These are phyloP conservation scores for Epizoanthus illoricatus DNA, from an alignment of 92 coral and sea anemone genomes.

Conservation along the genomic window DNA sequence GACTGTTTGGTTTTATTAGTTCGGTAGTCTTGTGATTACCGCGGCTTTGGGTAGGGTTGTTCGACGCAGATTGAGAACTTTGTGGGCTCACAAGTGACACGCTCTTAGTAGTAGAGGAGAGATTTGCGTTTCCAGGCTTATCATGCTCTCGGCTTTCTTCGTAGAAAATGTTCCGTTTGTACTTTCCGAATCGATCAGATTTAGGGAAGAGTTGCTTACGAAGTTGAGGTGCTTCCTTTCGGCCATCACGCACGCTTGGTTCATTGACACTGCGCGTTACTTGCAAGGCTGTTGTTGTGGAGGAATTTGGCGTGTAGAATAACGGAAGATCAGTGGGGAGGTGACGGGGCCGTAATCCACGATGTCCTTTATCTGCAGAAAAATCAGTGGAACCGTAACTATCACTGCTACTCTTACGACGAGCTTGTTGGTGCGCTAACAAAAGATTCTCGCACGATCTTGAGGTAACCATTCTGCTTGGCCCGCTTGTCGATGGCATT, in stretches of 20 bases:
- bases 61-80: neutral
- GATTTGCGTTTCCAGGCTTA: neutral
- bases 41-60: neutral
- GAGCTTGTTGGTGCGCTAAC: neutral
- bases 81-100: slow-evolving; percentile 7
- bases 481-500: slow-evolving; percentile 31
- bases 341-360: slow-evolving; percentile 17
- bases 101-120: slow-evolving; percentile 2
- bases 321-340: slow-evolving; percentile 56
- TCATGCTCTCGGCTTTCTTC: slow-evolving; percentile 33
- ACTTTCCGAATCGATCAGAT: slow-evolving; percentile 29
- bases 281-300: slow-evolving; percentile 18
- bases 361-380: neutral
- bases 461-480: slow-evolving; percentile 1
- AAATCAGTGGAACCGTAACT: slow-evolving; percentile 20
- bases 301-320: slow-evolving; percentile 54
- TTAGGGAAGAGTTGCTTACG: slow-evolving; percentile 33
- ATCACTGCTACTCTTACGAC: slow-evolving; percentile 22
- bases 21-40: neutral
- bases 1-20: neutral
- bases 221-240: slow-evolving; percentile 14
- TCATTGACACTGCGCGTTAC: neutral
- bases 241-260: neutral
- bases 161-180: slow-evolving; percentile 27
- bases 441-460: slow-evolving; percentile 26